These are phyloP conservation scores for Ostrea denselamellosa DNA, from an alignment of 1,140 invertebrate species.

Conservation along the genomic window DNA sequence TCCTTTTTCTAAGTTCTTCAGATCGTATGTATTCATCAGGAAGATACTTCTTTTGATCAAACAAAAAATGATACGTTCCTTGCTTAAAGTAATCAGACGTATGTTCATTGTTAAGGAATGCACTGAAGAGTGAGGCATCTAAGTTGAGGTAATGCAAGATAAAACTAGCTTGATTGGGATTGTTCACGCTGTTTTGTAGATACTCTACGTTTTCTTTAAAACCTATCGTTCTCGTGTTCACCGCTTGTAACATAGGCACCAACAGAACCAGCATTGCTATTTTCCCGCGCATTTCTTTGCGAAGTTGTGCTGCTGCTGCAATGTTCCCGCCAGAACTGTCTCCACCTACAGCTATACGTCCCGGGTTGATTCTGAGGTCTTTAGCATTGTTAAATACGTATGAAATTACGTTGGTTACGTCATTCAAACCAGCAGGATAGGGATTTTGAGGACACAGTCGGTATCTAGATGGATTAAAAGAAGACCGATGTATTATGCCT, in stretches of 20 bases:
- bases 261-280: constrained; percentile 68
- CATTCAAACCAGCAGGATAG: constrained; percentile 59
- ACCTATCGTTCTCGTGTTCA: constrained; percentile 68
- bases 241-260: constrained; percentile 67
- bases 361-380: constrained; percentile 53
- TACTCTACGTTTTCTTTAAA: constrained; percentile 60
- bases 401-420: constrained; percentile 57
- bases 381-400: constrained; percentile 55
- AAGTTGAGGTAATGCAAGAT: constrained; percentile 59
- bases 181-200: constrained; percentile 61
- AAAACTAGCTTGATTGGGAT: constrained; percentile 47
- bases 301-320: constrained; percentile 57
- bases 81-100: constrained; percentile 57
- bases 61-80: constrained; percentile 51
- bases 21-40: constrained; percentile 55
- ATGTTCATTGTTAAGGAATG: constrained; percentile 65
- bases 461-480: constrained; percentile 52
- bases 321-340: constrained; percentile 64
- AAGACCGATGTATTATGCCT: too few species aligned
- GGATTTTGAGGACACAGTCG: constrained; percentile 60
- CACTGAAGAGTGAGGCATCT: constrained; percentile 37
- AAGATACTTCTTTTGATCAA: constrained; percentile 56
- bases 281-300: constrained; percentile 42
- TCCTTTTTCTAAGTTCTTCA: constrained; percentile 42
- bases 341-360: constrained; percentile 59